These are phyloP conservation scores for Pelobates fuscus DNA, from an alignment of 2,113 vertebrate species.

Conservation along the genomic window DNA sequence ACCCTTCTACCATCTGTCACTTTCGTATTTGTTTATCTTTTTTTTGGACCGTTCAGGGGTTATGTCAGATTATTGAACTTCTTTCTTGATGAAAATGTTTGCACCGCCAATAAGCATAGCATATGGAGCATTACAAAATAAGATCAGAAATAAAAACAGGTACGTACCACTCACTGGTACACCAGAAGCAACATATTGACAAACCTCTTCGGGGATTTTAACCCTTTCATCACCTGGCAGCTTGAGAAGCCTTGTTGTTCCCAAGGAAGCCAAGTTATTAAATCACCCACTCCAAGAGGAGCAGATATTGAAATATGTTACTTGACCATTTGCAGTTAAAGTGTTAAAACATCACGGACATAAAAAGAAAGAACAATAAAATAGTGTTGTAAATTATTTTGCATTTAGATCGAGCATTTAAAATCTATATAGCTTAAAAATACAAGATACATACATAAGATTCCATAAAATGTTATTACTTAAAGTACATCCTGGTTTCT, in stretches of 20 bases:
- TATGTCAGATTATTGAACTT: neutral
- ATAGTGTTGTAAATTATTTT: neutral
- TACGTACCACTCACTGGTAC: conserved; percentile 22
- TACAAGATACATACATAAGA: conserved; percentile 34
- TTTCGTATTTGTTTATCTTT: too few species aligned
- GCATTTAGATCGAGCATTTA: neutral
- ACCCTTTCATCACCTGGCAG: neutral
- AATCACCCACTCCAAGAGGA: neutral
- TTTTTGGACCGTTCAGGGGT: too few species aligned
- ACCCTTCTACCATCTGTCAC: too few species aligned
- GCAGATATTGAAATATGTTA: neutral
- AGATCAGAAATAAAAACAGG: conserved; percentile 27
- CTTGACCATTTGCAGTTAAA: neutral
- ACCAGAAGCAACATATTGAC: conserved; percentile 40
- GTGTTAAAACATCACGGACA: neutral
- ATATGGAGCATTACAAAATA: conserved; percentile 38
- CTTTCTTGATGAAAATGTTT: conserved; percentile 44
- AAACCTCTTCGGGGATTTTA: conserved; percentile 16
- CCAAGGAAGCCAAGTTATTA: neutral
- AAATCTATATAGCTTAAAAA: conserved; percentile 29
- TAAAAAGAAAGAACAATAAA: neutral
- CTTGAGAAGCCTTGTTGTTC: too few species aligned
- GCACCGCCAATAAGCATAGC: conserved; percentile 45
- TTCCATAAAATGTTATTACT: conserved; percentile 1
- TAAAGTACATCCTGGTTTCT: neutral